Conservation (phyloP, 2,113 vertebrate genomes). For the Cettia cetti region DNA sequence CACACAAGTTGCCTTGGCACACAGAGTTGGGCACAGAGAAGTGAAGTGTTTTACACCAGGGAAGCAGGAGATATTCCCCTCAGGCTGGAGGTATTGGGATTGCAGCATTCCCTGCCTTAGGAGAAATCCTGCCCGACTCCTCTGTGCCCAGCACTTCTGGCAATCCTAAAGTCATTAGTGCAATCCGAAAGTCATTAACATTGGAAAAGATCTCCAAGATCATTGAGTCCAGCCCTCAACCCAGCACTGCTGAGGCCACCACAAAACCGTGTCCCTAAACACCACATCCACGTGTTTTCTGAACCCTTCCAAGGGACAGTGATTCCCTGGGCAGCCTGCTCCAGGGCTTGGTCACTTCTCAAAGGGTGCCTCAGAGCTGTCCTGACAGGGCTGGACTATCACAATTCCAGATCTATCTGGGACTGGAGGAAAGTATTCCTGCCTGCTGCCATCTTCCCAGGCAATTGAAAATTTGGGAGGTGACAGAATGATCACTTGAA, state of each 20-base stretch:
- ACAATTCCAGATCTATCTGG: accelerated
- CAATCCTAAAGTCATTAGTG: background rate
- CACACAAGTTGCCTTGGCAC: accelerated
- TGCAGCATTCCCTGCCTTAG: background rate
- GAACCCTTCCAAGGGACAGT: background rate
- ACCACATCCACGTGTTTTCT: accelerated
- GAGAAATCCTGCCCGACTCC: background rate
- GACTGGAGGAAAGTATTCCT: background rate
- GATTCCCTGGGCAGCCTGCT: background rate
- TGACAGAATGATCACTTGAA: background rate
- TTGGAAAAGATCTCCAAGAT: background rate
- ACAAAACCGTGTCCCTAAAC: accelerated
- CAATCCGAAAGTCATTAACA: background rate
- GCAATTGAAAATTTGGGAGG: background rate
- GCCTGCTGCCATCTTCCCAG: background rate
- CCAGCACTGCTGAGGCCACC: background rate
- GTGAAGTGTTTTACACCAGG: background rate
- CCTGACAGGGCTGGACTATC: accelerated
- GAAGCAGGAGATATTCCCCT: background rate
- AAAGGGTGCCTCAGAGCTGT: background rate
- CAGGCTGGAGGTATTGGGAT: background rate
- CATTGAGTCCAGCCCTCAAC: background rate
- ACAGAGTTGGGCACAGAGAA: accelerated
- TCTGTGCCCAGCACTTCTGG: background rate
- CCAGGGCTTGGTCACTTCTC: background rate